These are phyloP conservation scores for Ailuropoda melanoleuca DNA, from an alignment of 2,113 vertebrate genomes.

Conservation along the genomic window DNA sequence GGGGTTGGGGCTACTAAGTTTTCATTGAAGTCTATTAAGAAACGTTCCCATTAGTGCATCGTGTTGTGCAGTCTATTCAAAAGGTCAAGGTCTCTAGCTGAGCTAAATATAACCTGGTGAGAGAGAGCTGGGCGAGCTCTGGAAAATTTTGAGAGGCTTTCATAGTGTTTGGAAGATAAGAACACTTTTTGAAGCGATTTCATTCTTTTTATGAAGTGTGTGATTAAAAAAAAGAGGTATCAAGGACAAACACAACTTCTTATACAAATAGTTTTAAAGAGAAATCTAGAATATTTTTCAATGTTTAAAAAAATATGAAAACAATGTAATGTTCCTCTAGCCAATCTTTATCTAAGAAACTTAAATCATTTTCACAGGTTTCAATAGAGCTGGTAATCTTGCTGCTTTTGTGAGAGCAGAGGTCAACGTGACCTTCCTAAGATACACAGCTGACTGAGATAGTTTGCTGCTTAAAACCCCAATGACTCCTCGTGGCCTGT, in stretches of 20 bases:
- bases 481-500: background rate
- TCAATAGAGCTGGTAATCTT: conserved; percentile 50
- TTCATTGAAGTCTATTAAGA: conserved; percentile 65
- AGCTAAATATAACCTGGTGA: conserved; percentile 75
- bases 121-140: conserved; percentile 51
- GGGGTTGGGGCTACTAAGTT: background rate
- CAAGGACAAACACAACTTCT: conserved; percentile 46
- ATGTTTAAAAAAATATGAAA: conserved; percentile 37
- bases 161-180: conserved; percentile 66
- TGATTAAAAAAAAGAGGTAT: conserved; percentile 42
- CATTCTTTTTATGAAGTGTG: conserved; percentile 30
- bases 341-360: conserved; percentile 38
- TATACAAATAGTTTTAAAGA: conserved; percentile 46
- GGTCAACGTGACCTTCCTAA: conserved; percentile 60
- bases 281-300: conserved; percentile 55
- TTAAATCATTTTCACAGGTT: conserved; percentile 50
- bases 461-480: background rate
- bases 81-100: conserved; percentile 75
- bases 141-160: conserved; percentile 70
- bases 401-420: conserved; percentile 41
- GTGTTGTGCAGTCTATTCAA: conserved; percentile 42
- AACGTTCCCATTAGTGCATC: conserved; percentile 48
- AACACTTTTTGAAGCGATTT: conserved; percentile 60
- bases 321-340: background rate
- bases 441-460: background rate